Evolutionary conservation across 2,113 vertebrate genomes (phyloP), one percentile per base, ranked within the genome.

Genomic region (Oncorhynchus keta): DNA sequence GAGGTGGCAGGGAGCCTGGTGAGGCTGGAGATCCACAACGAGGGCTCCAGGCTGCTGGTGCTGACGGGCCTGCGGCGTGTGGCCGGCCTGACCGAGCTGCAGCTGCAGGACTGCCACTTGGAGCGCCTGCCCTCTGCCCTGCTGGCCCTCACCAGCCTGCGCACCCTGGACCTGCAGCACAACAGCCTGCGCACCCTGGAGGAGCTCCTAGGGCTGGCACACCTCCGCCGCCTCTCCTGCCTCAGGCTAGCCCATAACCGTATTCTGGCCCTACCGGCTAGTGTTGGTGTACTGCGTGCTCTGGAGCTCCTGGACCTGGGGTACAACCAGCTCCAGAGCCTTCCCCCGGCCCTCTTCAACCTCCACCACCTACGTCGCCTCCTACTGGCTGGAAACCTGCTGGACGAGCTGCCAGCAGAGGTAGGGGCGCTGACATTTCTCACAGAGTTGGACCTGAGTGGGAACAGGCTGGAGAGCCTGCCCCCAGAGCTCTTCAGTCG

Each of bases 51-150:
- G 70, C 77, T 95, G 11, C 80, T 93, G 18, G 90, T 89, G 0
- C 84, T 93, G 9, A 89, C 90, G 0, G 91, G 89, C 4, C 81
- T 95, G 68, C 92, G 91, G 79, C 84, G 91, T 9, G 70, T 93
- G 76, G 73, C 67, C 0, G 84, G 84, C 20, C 81, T 95, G 68
- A 81, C 84, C 1, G 92, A 93, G 80, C 79, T 95, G 59, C 83
- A 84, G 73, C 86, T 95, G 65, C 89, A 87, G 77, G 90, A 90
- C 82, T 95, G 94, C 79, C 90, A 91, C 83, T 84, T 95, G 13
- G 90, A 93, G 80, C 89, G 93, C 22, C 76, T 95, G 55, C 94
- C 94, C 9, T 89, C 89, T 0, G 87, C 89, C 9, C 70, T 95
- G 26, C 78, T 90, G 55, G 75, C 83, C 2, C 87, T 95, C 24